Conservation (phyloP, 2,797 vertebrate species). For the Notolepis coatsorum region DNA sequence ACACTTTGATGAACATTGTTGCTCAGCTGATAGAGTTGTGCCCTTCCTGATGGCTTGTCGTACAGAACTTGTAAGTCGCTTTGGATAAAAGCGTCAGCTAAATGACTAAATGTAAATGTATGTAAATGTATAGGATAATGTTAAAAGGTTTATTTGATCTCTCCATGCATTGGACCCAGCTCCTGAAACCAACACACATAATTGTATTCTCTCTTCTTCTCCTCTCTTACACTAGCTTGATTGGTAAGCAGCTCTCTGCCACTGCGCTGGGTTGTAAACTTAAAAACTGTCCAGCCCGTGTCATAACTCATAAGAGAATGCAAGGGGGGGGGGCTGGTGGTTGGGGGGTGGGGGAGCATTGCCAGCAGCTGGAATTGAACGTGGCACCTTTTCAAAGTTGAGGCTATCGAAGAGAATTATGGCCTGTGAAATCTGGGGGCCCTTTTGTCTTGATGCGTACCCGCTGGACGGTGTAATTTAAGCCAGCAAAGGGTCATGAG, state of each 20-base stretch:
- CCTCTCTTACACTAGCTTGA: slow-evolving; percentile 35
- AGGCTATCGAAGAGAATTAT: slow-evolving; percentile 74
- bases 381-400: slow-evolving; percentile 71
- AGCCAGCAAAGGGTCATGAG: slow-evolving; percentile 63
- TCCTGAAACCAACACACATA: too few species aligned
- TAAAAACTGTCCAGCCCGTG: slow-evolving; percentile 64
- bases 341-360: slow-evolving; percentile 28
- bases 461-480: slow-evolving; percentile 75
- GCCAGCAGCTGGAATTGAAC: slow-evolving; percentile 74
- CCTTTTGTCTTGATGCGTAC: slow-evolving; percentile 59
- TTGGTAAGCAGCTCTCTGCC: slow-evolving; percentile 62
- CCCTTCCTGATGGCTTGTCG: too few species aligned
- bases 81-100: too few species aligned
- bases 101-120: too few species aligned
- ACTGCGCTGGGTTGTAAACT: slow-evolving; percentile 59
- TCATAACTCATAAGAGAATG: slow-evolving; percentile 76
- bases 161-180: too few species aligned
- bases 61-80: too few species aligned
- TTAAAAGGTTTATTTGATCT: too few species aligned
- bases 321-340: slow-evolving; percentile 2
- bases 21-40: too few species aligned
- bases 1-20: too few species aligned
- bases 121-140: too few species aligned
- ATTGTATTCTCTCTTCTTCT: slow-evolving; percentile 11
- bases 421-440: slow-evolving; percentile 60